Evolutionary conservation across 2,888 invertebrate genomes (phyloP), one percentile per base, ranked within the genome.

Genomic region (Drosophila vallismaia): DNA sequence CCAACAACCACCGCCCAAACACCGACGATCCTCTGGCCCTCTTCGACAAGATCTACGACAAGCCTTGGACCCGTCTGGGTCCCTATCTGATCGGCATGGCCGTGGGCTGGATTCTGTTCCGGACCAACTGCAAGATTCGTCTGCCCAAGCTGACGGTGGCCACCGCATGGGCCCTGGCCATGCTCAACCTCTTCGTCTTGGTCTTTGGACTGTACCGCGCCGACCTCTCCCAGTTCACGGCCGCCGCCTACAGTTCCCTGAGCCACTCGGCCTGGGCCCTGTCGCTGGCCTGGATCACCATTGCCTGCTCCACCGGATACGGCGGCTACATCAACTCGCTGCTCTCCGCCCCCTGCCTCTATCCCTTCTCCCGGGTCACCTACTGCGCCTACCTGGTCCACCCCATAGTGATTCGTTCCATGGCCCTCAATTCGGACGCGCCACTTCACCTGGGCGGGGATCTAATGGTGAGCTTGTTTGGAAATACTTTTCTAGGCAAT

Each of bases 41-140:
- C 53, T 97, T 97, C 90, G 97, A 97, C 91, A 96, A 96, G 92
- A 95, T 97, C 79, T 97, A 97, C 90, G 97, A 97, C 92, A 97
- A 97, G 91, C 97, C 97, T 1, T 97, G 97, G 96, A 97, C 97
- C 0, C 92, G 97, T 63, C 92, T 97, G 10, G 97, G 97, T 0
- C 97, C 97, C 0, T 97, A 97, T 90, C 92, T 97, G 2, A 95
- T 97, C 55, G 97, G 97, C 75, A 97, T 97, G 96, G 93, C 94
- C 14, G 94, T 95, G 0, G 97, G 97, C 0, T 97, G 96, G 95
- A 94, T 95, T 71, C 92, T 97, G 19, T 97, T 96, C 90, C 96
- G 96, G 91, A 96, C 95, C 28, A 95, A 96, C 89, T 94, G 96
- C 90, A 95, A 95, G 90, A 94, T 97, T 14, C 93, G 94, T 71